Conservation (phyloP, 2,797 vertebrate species). For the Chlorospingus flavigularis region DNA sequence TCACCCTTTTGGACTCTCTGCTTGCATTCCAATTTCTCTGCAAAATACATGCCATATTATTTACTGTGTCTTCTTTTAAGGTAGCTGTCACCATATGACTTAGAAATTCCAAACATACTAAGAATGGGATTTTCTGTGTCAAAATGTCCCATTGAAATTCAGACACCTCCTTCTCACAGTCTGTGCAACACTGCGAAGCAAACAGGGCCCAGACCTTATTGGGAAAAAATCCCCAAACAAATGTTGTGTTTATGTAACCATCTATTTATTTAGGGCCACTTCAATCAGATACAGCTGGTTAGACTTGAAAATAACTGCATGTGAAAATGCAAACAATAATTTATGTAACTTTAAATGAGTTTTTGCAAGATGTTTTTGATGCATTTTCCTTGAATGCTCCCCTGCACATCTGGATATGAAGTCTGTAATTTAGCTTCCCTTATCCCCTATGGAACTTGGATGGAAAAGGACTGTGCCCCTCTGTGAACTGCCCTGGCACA, state of each 20-base stretch:
- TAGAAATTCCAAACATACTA: constrained; percentile 23
- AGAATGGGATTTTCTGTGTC: constrained; percentile 59
- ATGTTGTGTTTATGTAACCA: constrained; percentile 38
- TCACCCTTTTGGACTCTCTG: background rate
- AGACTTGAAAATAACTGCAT: constrained; percentile 54
- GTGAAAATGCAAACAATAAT: constrained; percentile 30
- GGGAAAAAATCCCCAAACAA: constrained; percentile 49
- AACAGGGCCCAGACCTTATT: constrained; percentile 14
- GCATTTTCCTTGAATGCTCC: background rate
- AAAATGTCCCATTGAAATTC: constrained; percentile 60
- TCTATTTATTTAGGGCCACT: constrained; percentile 52
- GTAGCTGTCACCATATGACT: background rate
- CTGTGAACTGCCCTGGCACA: background rate
- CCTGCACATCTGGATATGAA: background rate
- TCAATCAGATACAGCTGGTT: constrained; percentile 33
- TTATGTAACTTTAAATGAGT: constrained; percentile 26
- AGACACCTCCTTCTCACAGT: constrained; percentile 69
- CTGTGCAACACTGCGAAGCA: constrained; percentile 22
- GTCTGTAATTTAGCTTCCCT: background rate
- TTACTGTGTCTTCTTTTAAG: constrained; percentile 1
- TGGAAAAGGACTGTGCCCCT: background rate
- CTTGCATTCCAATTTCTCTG: background rate
- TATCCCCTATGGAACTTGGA: background rate
- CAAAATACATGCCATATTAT: background rate
- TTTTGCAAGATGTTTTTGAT: background rate